Evolutionary conservation across 1,140 invertebrate species (phyloP), one percentile per base, ranked within the genome.

Genomic region (Riptortus pedestris): DNA sequence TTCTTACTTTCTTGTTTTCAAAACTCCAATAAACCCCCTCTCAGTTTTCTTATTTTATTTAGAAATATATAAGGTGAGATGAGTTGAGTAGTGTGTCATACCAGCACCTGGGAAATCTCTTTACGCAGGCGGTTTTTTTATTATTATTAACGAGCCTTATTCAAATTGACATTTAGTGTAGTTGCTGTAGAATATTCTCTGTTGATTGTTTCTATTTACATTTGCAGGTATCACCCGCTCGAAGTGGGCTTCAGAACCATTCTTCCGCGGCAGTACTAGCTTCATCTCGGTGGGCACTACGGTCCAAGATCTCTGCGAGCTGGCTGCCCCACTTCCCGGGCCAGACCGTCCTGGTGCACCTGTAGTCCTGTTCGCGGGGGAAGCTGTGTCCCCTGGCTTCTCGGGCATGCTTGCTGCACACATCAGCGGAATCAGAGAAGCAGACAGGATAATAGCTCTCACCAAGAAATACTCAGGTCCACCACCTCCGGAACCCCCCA

Each of bases 291-390:
- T 83, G 47, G 78, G 78, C 62, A 85, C 84, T 22, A 80, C 75
- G 26, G 80, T 84, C 0, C 81, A 80, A 26, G 31, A 51, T 11
- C 61, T 60, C 7, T 60, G 57, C 24, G 81, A 84, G 68, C 68
- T 88, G 38, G 82, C 82, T 0, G 76, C 74, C 60, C 85, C 86
- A 1, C 73, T 88, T 55, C 83, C 84, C 24, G 81, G 78, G 0
- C 76, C 80, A 64, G 79, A 81, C 60, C 73, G 79, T 0, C 72
- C 79, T 20, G 78, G 81, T 11, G 22, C 47, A 2, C 81, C 85
- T 0, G 78, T 80, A 33, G 71, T 95, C 20, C 72, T 91, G 22
- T 94, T 94, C 74, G 91, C 91, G 48, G 91, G 91, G 0, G 91
- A 94, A 76, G 91, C 90, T 0, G 92, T 90, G 0, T 83, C 89